These are phyloP conservation scores for Melanaphis sacchari DNA, from an alignment of 1,140 invertebrate species.

Conservation along the genomic window DNA sequence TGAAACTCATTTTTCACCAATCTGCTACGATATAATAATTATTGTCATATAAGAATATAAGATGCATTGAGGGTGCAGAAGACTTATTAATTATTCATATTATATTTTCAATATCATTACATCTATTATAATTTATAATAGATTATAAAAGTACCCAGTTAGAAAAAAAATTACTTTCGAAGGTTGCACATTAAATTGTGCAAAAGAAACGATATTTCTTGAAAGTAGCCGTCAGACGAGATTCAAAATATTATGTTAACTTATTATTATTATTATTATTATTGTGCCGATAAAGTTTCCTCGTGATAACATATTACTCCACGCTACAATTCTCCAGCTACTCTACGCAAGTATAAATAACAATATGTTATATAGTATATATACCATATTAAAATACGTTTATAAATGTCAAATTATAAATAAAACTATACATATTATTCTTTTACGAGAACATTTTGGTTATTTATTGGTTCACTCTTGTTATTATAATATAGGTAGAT, in stretches of 20 bases:
- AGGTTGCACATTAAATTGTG: not conserved
- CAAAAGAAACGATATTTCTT: not conserved
- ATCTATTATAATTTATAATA: no score
- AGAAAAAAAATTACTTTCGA: not conserved
- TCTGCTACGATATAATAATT: no score
- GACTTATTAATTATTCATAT: no score
- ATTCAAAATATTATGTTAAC: conserved; percentile 5
- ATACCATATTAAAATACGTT: not conserved
- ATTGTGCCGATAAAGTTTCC: not conserved
- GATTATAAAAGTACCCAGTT: not conserved
- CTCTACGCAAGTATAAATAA: not conserved
- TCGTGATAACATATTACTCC: not conserved
- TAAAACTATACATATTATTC: conserved; percentile 11
- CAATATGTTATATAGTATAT: not conserved
- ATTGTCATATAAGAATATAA: no score
- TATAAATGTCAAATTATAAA: conserved; percentile 1
- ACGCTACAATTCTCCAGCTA: not conserved
- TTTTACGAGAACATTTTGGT: not conserved
- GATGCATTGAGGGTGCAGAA: no score
- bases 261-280: not conserved
- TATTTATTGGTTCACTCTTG: not conserved
- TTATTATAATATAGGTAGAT: not conserved
- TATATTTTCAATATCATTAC: not conserved
- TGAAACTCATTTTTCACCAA: no score
- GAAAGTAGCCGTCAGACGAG: not conserved